Evolutionary conservation across 2,113 vertebrate species (phyloP).

Genomic region (Chamaea fasciata): DNA sequence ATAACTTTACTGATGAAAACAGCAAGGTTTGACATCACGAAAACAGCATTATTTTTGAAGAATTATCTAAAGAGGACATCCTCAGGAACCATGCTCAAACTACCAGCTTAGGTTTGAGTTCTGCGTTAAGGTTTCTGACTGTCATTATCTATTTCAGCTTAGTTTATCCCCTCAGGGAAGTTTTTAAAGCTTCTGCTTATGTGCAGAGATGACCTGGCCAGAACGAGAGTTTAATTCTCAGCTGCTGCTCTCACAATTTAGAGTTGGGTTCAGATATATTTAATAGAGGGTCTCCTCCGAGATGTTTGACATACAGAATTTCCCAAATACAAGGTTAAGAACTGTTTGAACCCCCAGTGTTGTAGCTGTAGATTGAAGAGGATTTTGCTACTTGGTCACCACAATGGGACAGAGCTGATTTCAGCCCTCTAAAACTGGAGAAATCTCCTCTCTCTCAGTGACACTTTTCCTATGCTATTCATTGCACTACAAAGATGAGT

Average conservation of each 20-base stretch:
- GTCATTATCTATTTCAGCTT: not conserved
- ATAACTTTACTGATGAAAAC: not conserved
- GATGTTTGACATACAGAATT: not conserved
- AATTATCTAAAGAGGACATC: not conserved
- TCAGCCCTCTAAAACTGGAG: not conserved
- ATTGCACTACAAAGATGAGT: not conserved
- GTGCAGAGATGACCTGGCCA: not conserved
- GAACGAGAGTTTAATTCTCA: not conserved
- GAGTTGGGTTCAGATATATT: not conserved
- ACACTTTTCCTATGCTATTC: not conserved
- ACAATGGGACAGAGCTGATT: not conserved
- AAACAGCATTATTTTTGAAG: not conserved
- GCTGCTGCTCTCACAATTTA: not conserved
- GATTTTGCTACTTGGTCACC: not conserved
- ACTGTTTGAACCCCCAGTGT: not conserved
- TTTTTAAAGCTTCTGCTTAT: not conserved
- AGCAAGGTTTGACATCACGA: not conserved
- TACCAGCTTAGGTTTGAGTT: not conserved
- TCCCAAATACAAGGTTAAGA: not conserved
- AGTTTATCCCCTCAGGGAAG: not conserved
- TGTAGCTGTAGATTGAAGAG: not conserved
- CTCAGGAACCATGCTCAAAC: not conserved
- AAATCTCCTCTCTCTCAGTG: not conserved
- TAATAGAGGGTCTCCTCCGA: not conserved
- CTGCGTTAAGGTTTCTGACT: not conserved